Conservation (phyloP, 1,140 invertebrate species). For the Ericerus pela region DNA sequence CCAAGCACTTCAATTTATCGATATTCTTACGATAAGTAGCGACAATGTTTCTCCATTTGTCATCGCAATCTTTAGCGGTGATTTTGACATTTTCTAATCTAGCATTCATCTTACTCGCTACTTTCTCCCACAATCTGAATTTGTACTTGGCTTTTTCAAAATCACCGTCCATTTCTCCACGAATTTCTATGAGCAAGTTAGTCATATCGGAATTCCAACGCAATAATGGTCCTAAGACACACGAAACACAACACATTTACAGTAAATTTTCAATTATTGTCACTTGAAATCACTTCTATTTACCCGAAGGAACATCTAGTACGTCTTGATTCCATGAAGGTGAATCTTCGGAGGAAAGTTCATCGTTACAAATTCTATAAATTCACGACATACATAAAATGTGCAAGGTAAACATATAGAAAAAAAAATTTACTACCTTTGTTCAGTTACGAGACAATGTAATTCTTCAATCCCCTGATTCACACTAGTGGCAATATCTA, state of each 20-base stretch:
- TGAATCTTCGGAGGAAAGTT: no score
- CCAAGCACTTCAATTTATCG: slow-evolving; percentile 15
- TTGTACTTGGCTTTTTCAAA: slow-evolving; percentile 16
- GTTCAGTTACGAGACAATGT: slow-evolving; percentile 12
- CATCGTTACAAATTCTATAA: no score
- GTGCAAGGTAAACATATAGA: no score
- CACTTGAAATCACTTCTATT: no score
- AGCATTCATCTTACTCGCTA: slow-evolving; percentile 13
- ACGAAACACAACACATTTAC: no score
- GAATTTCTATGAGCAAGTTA: slow-evolving; percentile 14
- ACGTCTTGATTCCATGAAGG: background rate
- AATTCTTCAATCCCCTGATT: slow-evolving; percentile 18
- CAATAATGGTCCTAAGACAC: slow-evolving; percentile 13
- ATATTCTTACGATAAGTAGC: slow-evolving; percentile 19
- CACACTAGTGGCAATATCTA: slow-evolving; percentile 16
- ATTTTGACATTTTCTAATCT: slow-evolving; percentile 5
- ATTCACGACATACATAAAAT: no score
- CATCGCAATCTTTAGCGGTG: slow-evolving; percentile 19
- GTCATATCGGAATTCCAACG: slow-evolving; percentile 18
- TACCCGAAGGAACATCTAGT: background rate
- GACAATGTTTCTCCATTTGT: slow-evolving; percentile 19
- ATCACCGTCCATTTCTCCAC: slow-evolving; percentile 15
- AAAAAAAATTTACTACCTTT: no score
- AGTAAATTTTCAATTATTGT: no score
- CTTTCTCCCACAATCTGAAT: slow-evolving; percentile 17